Percentiles rank a stretch among this genome's conserved stretches.
Conservation (phyloP, 2,797 vertebrate genomes). For the Danionella dracula region DNA sequence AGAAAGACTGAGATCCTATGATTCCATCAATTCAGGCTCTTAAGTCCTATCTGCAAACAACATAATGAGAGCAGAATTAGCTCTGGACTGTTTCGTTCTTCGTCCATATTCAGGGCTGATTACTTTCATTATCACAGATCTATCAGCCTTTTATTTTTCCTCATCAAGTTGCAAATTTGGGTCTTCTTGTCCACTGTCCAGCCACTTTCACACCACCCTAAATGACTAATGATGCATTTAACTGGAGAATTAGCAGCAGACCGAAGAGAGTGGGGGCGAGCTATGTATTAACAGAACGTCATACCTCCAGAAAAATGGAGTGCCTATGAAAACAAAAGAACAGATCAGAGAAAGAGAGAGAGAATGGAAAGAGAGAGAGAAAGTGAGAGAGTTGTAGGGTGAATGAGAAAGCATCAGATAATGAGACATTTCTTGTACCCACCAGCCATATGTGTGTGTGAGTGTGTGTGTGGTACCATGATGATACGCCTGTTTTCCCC, state of each 20-base stretch:
- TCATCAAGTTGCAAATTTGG: slow-evolving; percentile 56
- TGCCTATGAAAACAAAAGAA: slow-evolving; percentile 48
- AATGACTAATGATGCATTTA: slow-evolving; percentile 65
- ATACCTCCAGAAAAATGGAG: slow-evolving; percentile 50
- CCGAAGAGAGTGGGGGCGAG: slow-evolving; percentile 20
- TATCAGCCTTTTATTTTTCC: slow-evolving; percentile 55
- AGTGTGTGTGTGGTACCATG: slow-evolving; percentile 64
- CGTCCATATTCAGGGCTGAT: slow-evolving; percentile 50
- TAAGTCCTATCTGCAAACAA: slow-evolving; percentile 39
- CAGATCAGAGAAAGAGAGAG: slow-evolving; percentile 47
- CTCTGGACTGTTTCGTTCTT: slow-evolving; percentile 45
- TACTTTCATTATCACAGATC: slow-evolving; percentile 55
- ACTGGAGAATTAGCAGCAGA: slow-evolving; percentile 56
- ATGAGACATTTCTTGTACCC: slow-evolving; percentile 86
- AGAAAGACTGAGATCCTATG: slow-evolving; percentile 12
- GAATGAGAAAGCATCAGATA: slow-evolving; percentile 74
- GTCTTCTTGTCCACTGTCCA: slow-evolving; percentile 59
- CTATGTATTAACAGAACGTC: slow-evolving; percentile 47
- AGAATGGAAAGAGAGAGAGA: slow-evolving; percentile 25
- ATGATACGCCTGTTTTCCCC: slow-evolving; percentile 85
- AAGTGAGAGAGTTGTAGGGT: slow-evolving; percentile 65
- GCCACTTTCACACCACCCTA: slow-evolving; percentile 62
- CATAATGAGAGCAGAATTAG: slow-evolving; percentile 47
- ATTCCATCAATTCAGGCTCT: slow-evolving; percentile 33
- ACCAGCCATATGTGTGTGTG: slow-evolving; percentile 71